Conservation (phyloP, 2,113 vertebrate genomes). For the Typhlomys cinereus region DNA sequence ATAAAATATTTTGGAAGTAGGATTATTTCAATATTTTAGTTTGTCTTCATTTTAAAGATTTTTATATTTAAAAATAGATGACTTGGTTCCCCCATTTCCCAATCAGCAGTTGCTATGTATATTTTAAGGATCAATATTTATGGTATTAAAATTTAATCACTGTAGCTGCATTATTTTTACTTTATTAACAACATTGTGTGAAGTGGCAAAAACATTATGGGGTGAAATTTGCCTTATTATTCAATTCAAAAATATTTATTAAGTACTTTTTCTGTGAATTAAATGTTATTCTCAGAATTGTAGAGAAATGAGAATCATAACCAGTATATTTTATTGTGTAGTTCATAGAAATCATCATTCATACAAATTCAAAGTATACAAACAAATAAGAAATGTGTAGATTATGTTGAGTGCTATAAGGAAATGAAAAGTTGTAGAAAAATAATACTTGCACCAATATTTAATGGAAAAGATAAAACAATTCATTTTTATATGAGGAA, state of each 20-base stretch:
- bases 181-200: neutral
- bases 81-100: neutral
- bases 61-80: neutral
- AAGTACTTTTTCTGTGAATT: neutral
- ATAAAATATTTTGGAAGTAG: slow-evolving; percentile 71
- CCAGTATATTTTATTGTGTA: neutral
- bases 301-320: neutral
- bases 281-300: neutral
- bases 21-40: neutral
- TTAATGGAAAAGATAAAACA: neutral
- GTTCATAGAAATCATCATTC: neutral
- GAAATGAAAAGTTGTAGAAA: neutral
- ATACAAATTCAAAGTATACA: neutral
- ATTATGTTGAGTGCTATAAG: neutral
- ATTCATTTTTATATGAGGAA: neutral
- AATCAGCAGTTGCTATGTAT: neutral
- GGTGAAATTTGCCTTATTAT: neutral
- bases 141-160: neutral
- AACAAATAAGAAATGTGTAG: neutral
- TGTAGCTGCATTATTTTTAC: neutral
- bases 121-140: neutral
- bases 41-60: neutral
- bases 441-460: neutral
- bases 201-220: neutral
- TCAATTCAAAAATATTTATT: neutral